Conservation (phyloP, 2,113 vertebrate genomes). For the Siphamia tubifer region DNA sequence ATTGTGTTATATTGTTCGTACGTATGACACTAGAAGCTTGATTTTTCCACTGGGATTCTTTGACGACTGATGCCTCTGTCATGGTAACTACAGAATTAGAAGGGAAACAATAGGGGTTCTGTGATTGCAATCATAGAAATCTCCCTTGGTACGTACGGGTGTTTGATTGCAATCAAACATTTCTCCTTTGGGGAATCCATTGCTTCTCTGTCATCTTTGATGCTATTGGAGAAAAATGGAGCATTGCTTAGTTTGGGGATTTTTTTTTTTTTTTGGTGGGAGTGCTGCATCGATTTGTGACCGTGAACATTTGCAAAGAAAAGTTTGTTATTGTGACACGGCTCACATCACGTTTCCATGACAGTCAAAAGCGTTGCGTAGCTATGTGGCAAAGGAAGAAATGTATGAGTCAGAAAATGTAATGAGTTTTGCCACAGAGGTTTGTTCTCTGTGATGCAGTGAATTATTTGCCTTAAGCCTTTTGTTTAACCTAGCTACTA, state of each 20-base stretch:
- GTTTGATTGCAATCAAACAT: slow-evolving; percentile 65
- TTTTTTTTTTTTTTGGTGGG: neutral
- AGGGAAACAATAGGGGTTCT: slow-evolving; percentile 37
- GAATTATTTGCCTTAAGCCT: neutral
- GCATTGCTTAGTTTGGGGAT: neutral
- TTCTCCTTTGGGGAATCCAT: slow-evolving; percentile 26
- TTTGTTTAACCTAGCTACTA: slow-evolving; percentile 2
- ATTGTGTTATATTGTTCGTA: neutral
- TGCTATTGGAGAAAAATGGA: neutral
- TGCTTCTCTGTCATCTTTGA: slow-evolving; percentile 16
- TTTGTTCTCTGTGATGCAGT: neutral
- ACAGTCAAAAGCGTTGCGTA: slow-evolving; percentile 13
- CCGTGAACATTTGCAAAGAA: neutral
- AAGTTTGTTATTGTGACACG: neutral
- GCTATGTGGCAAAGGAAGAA: neutral
- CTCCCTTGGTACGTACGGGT: slow-evolving; percentile 13
- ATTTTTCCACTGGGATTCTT: slow-evolving; percentile 19
- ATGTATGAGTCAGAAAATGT: slow-evolving; percentile 5
- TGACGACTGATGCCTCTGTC: slow-evolving; percentile 11
- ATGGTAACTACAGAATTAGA: slow-evolving; percentile 27
- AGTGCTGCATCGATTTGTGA: neutral
- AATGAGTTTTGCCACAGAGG: neutral
- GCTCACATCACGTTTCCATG: neutral
- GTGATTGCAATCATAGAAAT: slow-evolving; percentile 66
- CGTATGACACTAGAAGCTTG: neutral